Evolutionary conservation across 2,888 invertebrate genomes (phyloP).

Genomic region (Phasia obesa): DNA sequence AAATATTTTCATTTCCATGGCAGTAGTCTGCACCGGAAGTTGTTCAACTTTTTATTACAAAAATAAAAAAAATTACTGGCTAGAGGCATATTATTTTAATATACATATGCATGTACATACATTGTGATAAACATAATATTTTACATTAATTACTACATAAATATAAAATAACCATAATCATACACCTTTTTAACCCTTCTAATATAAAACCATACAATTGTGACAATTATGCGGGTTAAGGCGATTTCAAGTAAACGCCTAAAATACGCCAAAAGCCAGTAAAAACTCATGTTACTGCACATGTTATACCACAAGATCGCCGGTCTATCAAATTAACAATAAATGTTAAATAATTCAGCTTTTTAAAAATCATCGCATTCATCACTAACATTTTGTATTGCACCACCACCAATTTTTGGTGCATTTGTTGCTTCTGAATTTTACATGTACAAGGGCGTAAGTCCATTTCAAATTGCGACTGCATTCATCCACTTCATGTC

Average conservation of each 20-base stretch:
- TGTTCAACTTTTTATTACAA: too few relatives aligned
- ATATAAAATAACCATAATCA: background rate
- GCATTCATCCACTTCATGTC: constrained; percentile 59
- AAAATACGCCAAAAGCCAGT: constrained; percentile 25
- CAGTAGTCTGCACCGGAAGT: too few relatives aligned
- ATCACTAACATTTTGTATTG: constrained; percentile 3
- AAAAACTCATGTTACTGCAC: background rate
- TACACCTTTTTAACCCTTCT: constrained; percentile 6
- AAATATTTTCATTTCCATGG: background rate
- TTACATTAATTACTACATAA: background rate
- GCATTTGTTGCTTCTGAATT: constrained; percentile 1
- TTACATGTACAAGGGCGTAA: constrained; percentile 27
- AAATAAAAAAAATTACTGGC: too few relatives aligned
- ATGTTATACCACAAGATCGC: constrained; percentile 35
- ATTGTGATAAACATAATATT: too few relatives aligned
- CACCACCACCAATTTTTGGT: constrained; percentile 19
- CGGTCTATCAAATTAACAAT: constrained; percentile 1
- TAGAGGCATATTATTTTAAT: too few relatives aligned
- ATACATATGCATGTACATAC: too few relatives aligned
- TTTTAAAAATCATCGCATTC: constrained; percentile 19
- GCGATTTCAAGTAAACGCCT: constrained; percentile 56
- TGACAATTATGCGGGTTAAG: constrained; percentile 61
- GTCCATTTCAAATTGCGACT: constrained; percentile 40
- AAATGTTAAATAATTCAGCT: constrained; percentile 7
- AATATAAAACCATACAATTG: constrained; percentile 29